Base-by-base conservation (phyloP, 2,113 vertebrate species). In the Gallinago media region DNA sequence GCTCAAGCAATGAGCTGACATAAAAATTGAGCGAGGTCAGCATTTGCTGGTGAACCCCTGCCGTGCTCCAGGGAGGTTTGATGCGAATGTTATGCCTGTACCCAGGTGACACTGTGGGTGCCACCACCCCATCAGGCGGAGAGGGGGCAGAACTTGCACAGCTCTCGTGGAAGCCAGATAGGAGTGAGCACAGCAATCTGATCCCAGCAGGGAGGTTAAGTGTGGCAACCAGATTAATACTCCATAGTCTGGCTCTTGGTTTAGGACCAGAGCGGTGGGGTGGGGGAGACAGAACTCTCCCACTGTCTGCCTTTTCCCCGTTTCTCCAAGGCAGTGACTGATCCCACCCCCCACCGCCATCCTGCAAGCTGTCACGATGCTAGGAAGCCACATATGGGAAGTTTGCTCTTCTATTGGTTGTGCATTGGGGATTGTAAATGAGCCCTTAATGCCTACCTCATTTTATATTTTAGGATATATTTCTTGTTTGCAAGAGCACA, bases 391-490 rank as follows among this genome's bases (percentile, higher is more conserved):
- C 61, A 82, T 22, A n/a, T 6, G 15, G 65, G 56, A 94, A 72
- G 44, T n/a, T 52, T 84, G 9, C 6, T 88, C 65, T 85, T 75
- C 62, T 79, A 49, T 50, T 93, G 26, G 36, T 78, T 84, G 83
- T 68, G 65, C 49, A 29, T 11, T 12, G n/a, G 76, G 61, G 42
- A 74, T 91, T 94, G 68, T 80, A 94, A 96, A 90, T 75, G 73
- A 93, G 76, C 52, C 90, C 56, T 92, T 86, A 93, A 81, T 88
- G 56, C 34, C 66, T 93, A 91, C 52, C 44, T 96, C 61, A 49
- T 94, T 96, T 80, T 93, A 63, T 89, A 81, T 81, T 90, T 96
- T 89, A 65, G 36, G 83, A 91, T 89, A 46, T 75, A 81, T 93
- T 38, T 78, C 36, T 58, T 83, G 52, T 25, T 88, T 85, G 11